These are phyloP conservation scores for Druceiella hillmani DNA, from an alignment of 2,888 invertebrate species.

Conservation along the genomic window DNA sequence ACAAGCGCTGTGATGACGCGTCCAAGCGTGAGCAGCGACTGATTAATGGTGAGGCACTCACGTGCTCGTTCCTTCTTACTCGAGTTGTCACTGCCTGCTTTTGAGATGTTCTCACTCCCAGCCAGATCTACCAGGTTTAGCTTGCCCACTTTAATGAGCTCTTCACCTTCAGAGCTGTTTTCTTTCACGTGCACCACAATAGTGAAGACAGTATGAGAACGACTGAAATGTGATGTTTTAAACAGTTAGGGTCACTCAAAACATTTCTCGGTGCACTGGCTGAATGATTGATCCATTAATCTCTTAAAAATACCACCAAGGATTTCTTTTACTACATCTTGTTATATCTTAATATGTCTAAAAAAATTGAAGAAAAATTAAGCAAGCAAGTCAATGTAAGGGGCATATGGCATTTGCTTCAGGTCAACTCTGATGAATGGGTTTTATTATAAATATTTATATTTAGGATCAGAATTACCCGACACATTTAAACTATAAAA, in stretches of 20 bases:
- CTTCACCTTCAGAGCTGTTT: conserved; percentile 82
- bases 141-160: conserved; percentile 90
- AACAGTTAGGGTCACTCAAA: conserved; percentile 3
- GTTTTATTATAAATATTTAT: no score
- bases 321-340: no score
- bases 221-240: conserved; percentile 49
- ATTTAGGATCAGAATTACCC: no score
- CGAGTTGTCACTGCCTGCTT: conserved; percentile 90
- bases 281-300: no score
- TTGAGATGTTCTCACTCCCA: conserved; percentile 95
- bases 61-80: conserved; percentile 60
- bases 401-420: no score
- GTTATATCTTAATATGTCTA: no score
- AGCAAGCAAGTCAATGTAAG: no score
- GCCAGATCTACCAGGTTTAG: conserved; percentile 97
- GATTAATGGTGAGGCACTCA: conserved; percentile 96
- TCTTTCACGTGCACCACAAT: conserved; percentile 92
- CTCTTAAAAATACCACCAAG: no score
- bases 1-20: conserved; percentile 93
- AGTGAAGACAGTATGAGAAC: conserved; percentile 95
- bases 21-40: conserved; percentile 88
- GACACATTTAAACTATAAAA: no score
- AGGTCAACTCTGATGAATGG: no score
- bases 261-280: no score
- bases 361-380: no score